Percentiles rank a stretch among this genome's conserved stretches.
Evolutionary conservation across 2,797 vertebrate genomes (phyloP).

Genomic region (Acropternis orthonyx): DNA sequence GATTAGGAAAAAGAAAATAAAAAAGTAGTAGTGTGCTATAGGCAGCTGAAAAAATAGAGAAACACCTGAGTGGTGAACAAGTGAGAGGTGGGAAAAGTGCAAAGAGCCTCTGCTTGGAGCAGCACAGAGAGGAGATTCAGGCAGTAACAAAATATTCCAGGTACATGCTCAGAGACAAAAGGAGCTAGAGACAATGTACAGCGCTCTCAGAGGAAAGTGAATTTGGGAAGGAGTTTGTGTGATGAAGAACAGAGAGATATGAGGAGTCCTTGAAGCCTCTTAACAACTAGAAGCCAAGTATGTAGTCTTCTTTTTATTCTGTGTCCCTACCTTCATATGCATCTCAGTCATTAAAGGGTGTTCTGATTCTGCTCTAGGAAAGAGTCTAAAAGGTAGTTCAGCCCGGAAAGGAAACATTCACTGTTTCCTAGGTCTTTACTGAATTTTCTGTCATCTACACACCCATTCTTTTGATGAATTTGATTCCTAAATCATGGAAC

Average conservation of each 20-base stretch:
- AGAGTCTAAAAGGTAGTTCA: background rate
- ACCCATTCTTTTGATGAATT: background rate
- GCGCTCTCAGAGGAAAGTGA: background rate
- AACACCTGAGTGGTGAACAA: fast-evolving
- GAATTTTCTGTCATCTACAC: background rate
- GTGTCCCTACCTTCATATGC: background rate
- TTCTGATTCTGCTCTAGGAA: background rate
- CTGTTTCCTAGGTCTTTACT: background rate
- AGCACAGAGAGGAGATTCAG: background rate
- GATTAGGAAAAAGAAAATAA: background rate
- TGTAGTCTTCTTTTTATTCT: background rate
- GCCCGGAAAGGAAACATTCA: background rate
- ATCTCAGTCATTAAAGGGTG: background rate
- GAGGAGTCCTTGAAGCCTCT: background rate
- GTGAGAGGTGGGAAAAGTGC: background rate
- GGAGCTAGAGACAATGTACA: background rate
- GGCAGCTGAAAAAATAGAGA: background rate
- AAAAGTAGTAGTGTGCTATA: fast-evolving
- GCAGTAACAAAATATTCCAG: background rate
- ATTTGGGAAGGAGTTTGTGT: background rate
- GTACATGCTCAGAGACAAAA: background rate
- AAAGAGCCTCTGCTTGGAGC: background rate
- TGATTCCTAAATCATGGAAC: background rate
- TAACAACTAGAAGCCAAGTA: background rate
- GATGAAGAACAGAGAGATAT: background rate